These are phyloP conservation scores for Hyles euphorbiae DNA, from an alignment of 1,140 invertebrate species.

Conservation along the genomic window DNA sequence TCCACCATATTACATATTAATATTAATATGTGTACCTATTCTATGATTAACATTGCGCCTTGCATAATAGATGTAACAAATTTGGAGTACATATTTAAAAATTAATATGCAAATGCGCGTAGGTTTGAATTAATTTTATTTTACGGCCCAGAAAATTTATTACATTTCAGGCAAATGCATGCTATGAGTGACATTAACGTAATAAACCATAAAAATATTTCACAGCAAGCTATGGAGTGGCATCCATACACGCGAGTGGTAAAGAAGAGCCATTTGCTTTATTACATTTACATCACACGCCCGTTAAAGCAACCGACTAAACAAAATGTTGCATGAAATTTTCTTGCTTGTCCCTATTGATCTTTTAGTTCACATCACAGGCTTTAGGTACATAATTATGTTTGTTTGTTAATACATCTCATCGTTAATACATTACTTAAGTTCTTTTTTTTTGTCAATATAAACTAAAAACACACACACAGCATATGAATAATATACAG, in stretches of 20 bases:
- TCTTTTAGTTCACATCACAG: constrained; percentile 12
- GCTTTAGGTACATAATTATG: not conserved
- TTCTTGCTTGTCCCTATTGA: constrained; percentile 23
- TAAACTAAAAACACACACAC: no score
- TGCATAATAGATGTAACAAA: no score
- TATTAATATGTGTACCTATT: no score
- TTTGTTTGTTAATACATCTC: no score
- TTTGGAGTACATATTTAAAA: no score
- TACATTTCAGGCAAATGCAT: not conserved
- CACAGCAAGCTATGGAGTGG: constrained; percentile 32
- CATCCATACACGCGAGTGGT: constrained; percentile 32
- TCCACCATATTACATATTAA: no score
- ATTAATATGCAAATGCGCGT: no score
- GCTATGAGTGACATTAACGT: constrained; percentile 26
- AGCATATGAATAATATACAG: no score
- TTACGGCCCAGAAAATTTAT: not conserved
- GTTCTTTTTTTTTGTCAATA: no score
- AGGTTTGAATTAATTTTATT: no score
- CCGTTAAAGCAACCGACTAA: constrained; percentile 42
- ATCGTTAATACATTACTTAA: no score
- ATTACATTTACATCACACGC: constrained; percentile 53
- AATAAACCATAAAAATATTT: constrained; percentile 47
- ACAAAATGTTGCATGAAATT: constrained; percentile 53
- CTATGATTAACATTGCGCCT: no score
- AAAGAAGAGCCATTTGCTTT: constrained; percentile 47